Evolutionary conservation across 2,797 vertebrate genomes (phyloP), one percentile per base, ranked within the genome.

Genomic region (Microchirus variegatus): DNA sequence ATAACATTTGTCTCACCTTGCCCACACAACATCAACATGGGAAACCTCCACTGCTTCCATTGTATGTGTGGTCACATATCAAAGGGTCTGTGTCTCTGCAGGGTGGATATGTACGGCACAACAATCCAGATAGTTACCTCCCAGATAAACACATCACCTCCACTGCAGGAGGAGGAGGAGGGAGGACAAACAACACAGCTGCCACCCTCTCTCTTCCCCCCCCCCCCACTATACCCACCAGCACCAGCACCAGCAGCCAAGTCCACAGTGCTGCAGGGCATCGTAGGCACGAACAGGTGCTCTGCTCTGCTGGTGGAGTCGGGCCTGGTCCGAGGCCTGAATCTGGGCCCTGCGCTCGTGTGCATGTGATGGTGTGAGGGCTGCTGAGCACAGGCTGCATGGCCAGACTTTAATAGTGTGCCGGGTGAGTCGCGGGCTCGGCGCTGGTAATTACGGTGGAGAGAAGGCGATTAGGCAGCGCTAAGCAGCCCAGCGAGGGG

Each of bases 391-490:
- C 68, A 48, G 79, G 62, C 81, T 79, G n/a, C n/a, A n/a, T n/a
- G 68, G 83, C 83, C 81, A 84, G 82, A 81, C 82, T 83, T 77
- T 70, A 84, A 89, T 87, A 77, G 83, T 77, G 85, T 89, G 83
- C 78, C 87, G 89, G 89, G 85, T 83, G 92, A 89, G 84, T 88
- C 84, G 67, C 66, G 79, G 83, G 88, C 91, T 89, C 73, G n/a
- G 85, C 80, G 51, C 87, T 84, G 83, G 94, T 95, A 96, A 97
- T 97, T 98, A 96, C 87, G 93, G 90, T 92, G 88, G 91, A 92
- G 94, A 95, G 91, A 93, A 96, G 94, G 92, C 94, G 93, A 95
- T 95, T 95, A 95, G 93, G 94, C 93, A 91, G 92, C 79, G 86
- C 93, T 94, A 93, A 95, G 93, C 93, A 87, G 91, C 92, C 90